Evolutionary conservation across 2,113 vertebrate species (phyloP), one percentile per base, ranked within the genome.

Genomic region (Coreoperca whiteheadi): DNA sequence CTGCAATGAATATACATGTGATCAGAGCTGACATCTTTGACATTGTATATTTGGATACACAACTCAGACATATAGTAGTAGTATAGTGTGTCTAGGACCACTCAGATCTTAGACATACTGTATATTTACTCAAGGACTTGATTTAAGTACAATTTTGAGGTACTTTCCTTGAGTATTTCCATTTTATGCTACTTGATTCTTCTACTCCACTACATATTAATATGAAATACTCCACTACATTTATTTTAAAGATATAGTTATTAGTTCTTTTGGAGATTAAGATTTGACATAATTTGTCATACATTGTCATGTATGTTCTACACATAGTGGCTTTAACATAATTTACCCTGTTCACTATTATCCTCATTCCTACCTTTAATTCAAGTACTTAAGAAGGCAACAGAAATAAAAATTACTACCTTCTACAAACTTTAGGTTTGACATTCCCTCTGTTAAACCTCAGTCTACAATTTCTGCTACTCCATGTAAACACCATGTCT

Each of bases 401-500:
- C 83, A 46, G 77, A 71, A 71, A 67, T 37, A 46, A 53, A 76
- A 48, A 69, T 32, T 53, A 56, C 51, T 68, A 63, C 70, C 6
- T 6, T 56, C 68, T 69, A 59, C 70, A 15, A 18, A 50, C 68
- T 69, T 8, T 8, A 61, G 54, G 54, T 56, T 39, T 41, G 15
- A 67, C 69, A 34, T 16, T 61, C 25, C 28, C 20, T 12, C 18
- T 23, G 43, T 57, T 64, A 53, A 63, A 37, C 59, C 41, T 56
- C 73, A n/a, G 16, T 61, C 88, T 50, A 85, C 21, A 56, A 43
- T 32, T 41, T 86, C 83, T 88, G 91, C 93, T 92, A 83, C 87
- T 87, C 74, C 66, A 60, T 92, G 91, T 92, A 92, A 94, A 91
- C 90, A 89, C 74, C n/a, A n/a, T 59, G 79, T 87, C 87, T 89